phyloP scores from a whole-genome alignment of 2,888 invertebrate genomes.

The Philereme vetulata region DNA sequence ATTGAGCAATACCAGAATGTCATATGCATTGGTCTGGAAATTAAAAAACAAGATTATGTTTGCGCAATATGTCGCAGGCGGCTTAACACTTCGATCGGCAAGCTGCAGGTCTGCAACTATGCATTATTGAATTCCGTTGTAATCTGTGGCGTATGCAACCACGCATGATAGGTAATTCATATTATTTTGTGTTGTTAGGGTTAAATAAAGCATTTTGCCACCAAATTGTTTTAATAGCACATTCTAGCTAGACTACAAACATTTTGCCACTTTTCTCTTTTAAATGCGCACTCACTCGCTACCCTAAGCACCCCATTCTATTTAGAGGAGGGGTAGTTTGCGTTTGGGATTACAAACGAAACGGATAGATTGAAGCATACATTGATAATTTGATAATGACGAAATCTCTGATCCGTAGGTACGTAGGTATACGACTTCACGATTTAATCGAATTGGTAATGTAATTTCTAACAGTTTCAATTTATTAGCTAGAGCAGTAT shows the following conservation, averaged over 20 bases:
- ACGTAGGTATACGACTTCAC: not conserved
- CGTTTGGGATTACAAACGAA: conserved; percentile 15
- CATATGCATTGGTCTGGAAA: conserved; percentile 19
- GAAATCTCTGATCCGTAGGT: conserved; percentile 1
- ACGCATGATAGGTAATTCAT: conserved; percentile 10
- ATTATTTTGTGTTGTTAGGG: not conserved
- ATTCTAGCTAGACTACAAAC: too few species aligned
- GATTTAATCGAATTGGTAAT: not conserved
- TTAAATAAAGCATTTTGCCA: not conserved
- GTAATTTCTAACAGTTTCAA: not conserved
- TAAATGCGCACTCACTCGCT: conserved; percentile 1
- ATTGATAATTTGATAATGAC: conserved; percentile 12
- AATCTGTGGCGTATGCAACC: conserved; percentile 5
- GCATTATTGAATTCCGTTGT: conserved; percentile 9
- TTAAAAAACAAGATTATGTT: conserved; percentile 24
- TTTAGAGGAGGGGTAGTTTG: conserved; percentile 23
- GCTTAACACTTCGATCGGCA: not conserved
- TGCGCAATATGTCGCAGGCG: conserved; percentile 14
- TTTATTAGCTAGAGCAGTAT: not conserved
- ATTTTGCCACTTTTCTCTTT: conserved; percentile 2
- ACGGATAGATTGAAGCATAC: conserved; percentile 9
- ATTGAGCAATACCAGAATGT: conserved; percentile 27
- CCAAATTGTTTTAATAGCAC: not conserved
- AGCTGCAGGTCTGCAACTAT: conserved; percentile 10
- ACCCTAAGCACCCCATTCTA: conserved; percentile 23